These are phyloP conservation scores for Acheta domesticus DNA, from an alignment of 2,888 invertebrate species.

Conservation along the genomic window DNA sequence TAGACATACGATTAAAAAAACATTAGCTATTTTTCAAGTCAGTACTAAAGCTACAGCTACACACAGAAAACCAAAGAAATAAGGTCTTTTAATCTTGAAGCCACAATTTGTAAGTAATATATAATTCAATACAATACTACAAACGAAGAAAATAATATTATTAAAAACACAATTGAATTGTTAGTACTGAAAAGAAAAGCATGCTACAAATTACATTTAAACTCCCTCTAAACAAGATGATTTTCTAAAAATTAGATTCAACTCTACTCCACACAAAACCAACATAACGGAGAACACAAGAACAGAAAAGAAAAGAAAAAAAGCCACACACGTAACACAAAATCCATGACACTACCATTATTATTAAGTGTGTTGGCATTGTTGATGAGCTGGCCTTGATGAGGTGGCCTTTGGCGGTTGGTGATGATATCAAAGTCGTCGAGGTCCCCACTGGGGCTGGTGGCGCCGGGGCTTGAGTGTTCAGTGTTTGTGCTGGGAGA, in stretches of 20 bases:
- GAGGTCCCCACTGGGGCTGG: slow-evolving; percentile 54
- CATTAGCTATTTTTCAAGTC: too few species aligned
- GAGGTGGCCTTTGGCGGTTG: slow-evolving; percentile 60
- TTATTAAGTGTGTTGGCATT: slow-evolving; percentile 37
- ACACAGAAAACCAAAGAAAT: too few species aligned
- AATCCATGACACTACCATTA: slow-evolving; percentile 41
- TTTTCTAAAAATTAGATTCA: too few species aligned
- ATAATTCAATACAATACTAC: too few species aligned
- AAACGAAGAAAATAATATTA: background rate
- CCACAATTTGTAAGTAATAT: too few species aligned
- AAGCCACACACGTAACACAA: background rate
- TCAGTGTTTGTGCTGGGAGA: slow-evolving; percentile 41
- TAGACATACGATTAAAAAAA: too few species aligned
- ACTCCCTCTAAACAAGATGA: background rate
- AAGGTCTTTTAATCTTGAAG: too few species aligned
- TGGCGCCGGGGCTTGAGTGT: slow-evolving; percentile 38
- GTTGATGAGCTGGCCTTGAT: slow-evolving; percentile 39
- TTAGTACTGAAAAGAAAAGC: slow-evolving; percentile 1
- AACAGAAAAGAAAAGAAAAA: too few species aligned
- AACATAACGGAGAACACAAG: background rate
- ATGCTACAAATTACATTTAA: background rate
- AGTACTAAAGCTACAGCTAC: too few species aligned
- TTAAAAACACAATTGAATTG: background rate
- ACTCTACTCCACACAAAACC: too few species aligned
- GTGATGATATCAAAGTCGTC: slow-evolving; percentile 86